These are phyloP conservation scores for Vireo griseus DNA, from an alignment of 2,797 vertebrate genomes.

Conservation along the genomic window DNA sequence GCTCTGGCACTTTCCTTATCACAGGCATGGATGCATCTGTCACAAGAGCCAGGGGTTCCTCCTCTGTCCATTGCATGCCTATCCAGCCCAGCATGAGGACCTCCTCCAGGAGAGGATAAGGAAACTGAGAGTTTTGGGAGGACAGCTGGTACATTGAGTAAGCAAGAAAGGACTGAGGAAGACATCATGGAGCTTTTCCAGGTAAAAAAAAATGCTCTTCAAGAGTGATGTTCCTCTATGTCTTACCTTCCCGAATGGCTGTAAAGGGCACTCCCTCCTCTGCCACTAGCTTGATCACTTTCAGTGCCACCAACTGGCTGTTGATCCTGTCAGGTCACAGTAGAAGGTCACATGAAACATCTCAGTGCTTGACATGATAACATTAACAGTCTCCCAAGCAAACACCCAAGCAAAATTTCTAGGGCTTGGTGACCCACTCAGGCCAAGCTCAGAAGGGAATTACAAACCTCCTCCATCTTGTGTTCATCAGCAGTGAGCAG, in stretches of 20 bases:
- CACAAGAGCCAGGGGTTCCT: background rate
- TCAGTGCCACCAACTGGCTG: conserved; percentile 87
- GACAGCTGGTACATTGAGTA: background rate
- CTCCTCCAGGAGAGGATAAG: background rate
- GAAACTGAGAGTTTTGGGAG: background rate
- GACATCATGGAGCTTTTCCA: background rate
- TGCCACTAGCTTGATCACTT: conserved; percentile 84
- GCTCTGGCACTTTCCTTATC: background rate
- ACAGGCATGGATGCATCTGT: background rate
- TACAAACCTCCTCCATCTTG: background rate
- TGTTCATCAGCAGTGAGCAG: background rate
- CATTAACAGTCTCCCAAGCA: background rate
- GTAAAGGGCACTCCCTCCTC: conserved; percentile 90
- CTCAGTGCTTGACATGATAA: background rate
- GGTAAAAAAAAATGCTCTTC: background rate
- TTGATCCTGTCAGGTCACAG: conserved; percentile 79
- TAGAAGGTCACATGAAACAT: background rate
- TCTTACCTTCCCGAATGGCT: conserved; percentile 86
- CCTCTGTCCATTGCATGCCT: background rate
- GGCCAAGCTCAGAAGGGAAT: background rate
- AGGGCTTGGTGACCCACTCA: background rate
- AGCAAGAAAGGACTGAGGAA: background rate
- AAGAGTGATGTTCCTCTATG: background rate
- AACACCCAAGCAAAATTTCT: background rate
- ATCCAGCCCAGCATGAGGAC: background rate